A percentile compares a stretch with the other conserved stretches of the same genome.
These are phyloP conservation scores for Arnoldichthys spilopterus DNA, from an alignment of 2,797 vertebrate genomes.

Conservation along the genomic window DNA sequence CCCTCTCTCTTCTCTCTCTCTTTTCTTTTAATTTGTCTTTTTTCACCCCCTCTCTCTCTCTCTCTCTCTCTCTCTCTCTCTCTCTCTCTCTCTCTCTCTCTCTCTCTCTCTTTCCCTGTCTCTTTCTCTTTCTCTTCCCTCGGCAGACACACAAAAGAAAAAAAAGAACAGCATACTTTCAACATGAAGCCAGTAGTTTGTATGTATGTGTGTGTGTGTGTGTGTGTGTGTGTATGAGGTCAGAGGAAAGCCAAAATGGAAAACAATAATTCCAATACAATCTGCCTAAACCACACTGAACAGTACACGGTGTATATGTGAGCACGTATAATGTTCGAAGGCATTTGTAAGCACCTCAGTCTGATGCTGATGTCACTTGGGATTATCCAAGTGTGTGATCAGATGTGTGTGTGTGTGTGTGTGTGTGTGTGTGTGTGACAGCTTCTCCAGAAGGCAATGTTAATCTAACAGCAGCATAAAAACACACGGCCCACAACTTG, in stretches of 20 bases:
- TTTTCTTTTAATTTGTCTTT: neutral
- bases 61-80: no score
- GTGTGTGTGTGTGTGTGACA: conserved; percentile 21
- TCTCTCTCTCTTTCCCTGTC: no score
- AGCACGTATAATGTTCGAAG: conserved; percentile 47
- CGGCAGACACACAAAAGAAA: conserved; percentile 49
- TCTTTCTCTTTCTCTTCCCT: no score
- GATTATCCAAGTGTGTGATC: conserved; percentile 36
- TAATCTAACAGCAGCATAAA: conserved; percentile 10
- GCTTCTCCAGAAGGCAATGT: conserved; percentile 22
- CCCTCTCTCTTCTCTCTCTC: conserved; percentile 24
- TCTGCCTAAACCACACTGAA: conserved; percentile 63
- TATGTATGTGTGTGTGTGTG: conserved; percentile 17
- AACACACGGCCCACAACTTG: neutral
- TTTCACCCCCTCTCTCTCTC: no score
- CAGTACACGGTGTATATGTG: conserved; percentile 58
- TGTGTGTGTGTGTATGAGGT: conserved; percentile 50
- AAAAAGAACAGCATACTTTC: conserved; percentile 73
- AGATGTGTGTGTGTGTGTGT: conserved; percentile 22
- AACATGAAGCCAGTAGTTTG: conserved; percentile 73
- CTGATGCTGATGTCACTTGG: conserved; percentile 39
- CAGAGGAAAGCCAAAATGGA: conserved; percentile 71
- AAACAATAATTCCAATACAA: conserved; percentile 68
- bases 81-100: no score
- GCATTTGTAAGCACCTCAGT: conserved; percentile 41